Evolutionary conservation across 1,140 invertebrate genomes (phyloP).

Genomic region (Acromyrmex charruanus): DNA sequence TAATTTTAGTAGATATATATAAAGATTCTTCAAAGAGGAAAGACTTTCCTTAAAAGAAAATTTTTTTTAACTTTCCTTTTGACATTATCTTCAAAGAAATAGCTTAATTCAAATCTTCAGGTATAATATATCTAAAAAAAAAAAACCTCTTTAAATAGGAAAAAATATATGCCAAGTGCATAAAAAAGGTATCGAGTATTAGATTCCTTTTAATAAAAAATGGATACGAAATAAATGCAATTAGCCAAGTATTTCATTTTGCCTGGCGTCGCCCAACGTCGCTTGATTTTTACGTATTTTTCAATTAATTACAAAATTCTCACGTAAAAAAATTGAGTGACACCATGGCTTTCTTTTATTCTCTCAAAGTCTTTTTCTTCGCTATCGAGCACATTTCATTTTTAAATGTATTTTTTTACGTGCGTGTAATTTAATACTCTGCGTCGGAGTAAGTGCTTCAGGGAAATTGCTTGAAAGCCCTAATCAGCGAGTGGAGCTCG

Average conservation of each 20-base stretch:
- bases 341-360: not conserved
- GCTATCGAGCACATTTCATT: not conserved
- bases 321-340: not conserved
- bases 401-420: not conserved
- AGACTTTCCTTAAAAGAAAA: not conserved
- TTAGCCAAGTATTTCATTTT: too few relatives aligned
- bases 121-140: not conserved
- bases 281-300: not conserved
- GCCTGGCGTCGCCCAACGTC: too few relatives aligned
- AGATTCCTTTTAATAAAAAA: too few relatives aligned
- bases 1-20: not conserved
- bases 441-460: not conserved
- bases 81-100: not conserved
- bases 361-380: not conserved
- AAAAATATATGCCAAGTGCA: too few relatives aligned
- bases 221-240: too few relatives aligned
- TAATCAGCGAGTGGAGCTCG: conserved; percentile 27
- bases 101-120: not conserved
- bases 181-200: too few relatives aligned
- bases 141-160: too few relatives aligned
- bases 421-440: not conserved
- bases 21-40: not conserved
- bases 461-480: conserved; percentile 37
- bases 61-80: not conserved
- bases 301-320: not conserved